Evolutionary conservation across 2,888 invertebrate genomes (phyloP), one percentile per base, ranked within the genome.

Genomic region (Trichopoda pennipes): DNA sequence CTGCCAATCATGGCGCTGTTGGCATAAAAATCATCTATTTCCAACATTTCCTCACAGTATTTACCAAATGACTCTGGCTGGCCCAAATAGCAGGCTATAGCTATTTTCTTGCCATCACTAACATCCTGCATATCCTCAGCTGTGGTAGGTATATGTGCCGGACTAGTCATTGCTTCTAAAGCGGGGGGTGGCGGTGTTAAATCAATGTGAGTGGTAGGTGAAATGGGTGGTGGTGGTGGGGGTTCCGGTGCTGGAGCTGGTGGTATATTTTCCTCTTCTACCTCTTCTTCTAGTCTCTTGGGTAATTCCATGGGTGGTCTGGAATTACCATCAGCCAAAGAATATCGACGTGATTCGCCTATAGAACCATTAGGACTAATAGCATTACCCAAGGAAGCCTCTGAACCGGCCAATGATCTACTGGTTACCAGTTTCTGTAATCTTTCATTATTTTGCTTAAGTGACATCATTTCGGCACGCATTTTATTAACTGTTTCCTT

Each of bases 401-500:
- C 93, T 73, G 94, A 94, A 19, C 94, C 94, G 7, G 93, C 94
- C 80, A 94, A 87, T 0, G 94, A 94, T 49, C 94, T 92, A 80
- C 93, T 94, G 84, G 94, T 94, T 72, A 98, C 97, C 90, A 98
- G 92, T 87, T 97, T 94, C 89, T 98, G 98, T 0, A 99, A 93
- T 32, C 98, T 93, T 90, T 98, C 98, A 91, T 99, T 99, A 92
- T 99, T 99, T 88, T 98, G 97, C 90, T 98, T 98, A 87, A 99
- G 92, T 88, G 96, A 97, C 89, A 97, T 93, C 98, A 99, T 99
- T 92, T 99, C 99, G 90, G 90, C 87, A 92, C 98, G 95, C 97
- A 99, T 98, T 92, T 97, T 97, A 91, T 96, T 97, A 88, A 99
- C 97, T 66, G 98, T 97, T 89, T 99, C 99, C 90, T 98, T 96